phyloP scores from a whole-genome alignment of 2,797 vertebrate genomes.

The Oreortyx pictus region DNA sequence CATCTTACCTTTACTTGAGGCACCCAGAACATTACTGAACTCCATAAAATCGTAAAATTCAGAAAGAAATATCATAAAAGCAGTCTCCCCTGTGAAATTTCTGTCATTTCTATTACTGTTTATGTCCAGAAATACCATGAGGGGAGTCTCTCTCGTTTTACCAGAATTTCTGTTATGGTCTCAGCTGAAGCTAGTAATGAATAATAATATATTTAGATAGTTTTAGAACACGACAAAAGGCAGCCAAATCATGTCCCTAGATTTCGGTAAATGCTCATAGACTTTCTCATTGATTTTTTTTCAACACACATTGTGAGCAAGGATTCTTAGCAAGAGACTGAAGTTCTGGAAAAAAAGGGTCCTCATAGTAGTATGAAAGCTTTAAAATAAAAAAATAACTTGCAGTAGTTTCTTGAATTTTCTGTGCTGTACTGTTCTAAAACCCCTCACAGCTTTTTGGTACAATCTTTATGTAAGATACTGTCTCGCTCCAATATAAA shows the following conservation, averaged over 20 bases:
- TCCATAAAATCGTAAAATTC: constrained; percentile 8
- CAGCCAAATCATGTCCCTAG: background rate
- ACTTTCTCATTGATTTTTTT: background rate
- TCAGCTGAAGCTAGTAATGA: background rate
- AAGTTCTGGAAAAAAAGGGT: constrained; percentile 6
- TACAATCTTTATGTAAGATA: background rate
- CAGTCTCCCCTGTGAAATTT: background rate
- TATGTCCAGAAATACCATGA: background rate
- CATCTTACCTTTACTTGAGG: background rate
- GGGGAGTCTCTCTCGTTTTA: background rate
- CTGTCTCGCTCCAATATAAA: no score
- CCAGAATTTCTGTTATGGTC: background rate
- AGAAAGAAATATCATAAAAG: constrained; percentile 4
- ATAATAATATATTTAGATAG: background rate
- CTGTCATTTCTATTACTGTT: background rate
- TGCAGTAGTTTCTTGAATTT: background rate
- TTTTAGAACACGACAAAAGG: background rate
- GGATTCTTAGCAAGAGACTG: background rate
- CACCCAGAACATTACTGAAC: background rate
- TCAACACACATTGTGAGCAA: background rate
- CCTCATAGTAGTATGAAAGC: background rate
- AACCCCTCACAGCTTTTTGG: background rate
- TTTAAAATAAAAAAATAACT: constrained; percentile 11
- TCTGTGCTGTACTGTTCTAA: background rate
- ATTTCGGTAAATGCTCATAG: background rate